Base-by-base conservation (phyloP, 2,888 invertebrate species). In the Petrolisthes manimaculis region DNA sequence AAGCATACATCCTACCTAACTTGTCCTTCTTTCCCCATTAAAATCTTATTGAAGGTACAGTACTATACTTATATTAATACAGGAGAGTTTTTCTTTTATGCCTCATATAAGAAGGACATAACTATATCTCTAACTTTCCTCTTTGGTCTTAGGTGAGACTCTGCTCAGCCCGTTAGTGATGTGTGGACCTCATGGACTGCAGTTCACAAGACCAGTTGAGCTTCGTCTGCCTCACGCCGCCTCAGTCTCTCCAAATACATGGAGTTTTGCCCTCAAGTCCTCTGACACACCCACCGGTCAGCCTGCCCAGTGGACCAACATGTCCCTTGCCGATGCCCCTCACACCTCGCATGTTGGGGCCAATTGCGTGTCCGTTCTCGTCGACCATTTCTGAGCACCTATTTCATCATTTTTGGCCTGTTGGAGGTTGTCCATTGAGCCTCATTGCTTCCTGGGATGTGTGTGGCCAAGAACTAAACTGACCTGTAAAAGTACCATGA, bases 171-270 rank as follows among this genome's bases (percentile, higher is more conserved):
- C 98, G 89, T 94, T 98, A 92, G 98, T 98, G 92, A 97, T 98
- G 97, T 98, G 98, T 94, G 98, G 98, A 90, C 98, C 98, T 53
- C 97, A 97, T 94, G 95, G 98, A 91, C 95, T 98, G 91, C 96
- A 96, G 93, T 98, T 98, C 94, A 94, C 95, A 89, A 95, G 96
- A 93, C 97, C 98, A 84, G 97, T 98, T 92, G 97, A 98, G 92
- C 95, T 98, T 86, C 95, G 97, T 91, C 96, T 98, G 93, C 98
- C 98, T 91, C 98, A 94, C 92, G 93, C 93, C 89, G 94, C 94
- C 85, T 90, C 93, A 3, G 92, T 93, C 82, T 93, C 93, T 91
- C 93, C 94, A 5, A 93, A 93, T 83, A 93, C 88, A n/a, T 88
- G 88, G 94, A 93, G 94, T 18, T 94, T 94, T 91, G 94, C 94